Base-by-base conservation (phyloP, 2,113 vertebrate genomes). In the Chaenocephalus aceratus region DNA sequence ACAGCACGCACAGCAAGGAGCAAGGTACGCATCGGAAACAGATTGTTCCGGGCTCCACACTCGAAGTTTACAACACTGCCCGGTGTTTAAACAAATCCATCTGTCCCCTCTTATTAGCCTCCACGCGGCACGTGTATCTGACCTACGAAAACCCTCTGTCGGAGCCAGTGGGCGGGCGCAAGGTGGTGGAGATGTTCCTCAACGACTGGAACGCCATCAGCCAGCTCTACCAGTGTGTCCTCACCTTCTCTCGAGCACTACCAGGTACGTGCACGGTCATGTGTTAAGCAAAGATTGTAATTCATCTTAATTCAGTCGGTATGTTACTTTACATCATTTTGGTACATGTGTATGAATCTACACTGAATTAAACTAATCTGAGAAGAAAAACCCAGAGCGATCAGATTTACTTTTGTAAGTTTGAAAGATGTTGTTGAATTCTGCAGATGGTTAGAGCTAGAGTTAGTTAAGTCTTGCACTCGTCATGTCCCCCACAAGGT, bases 131-230 rank as follows among this genome's bases (percentile, higher is more conserved):
- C 0, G 97, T 99, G 72, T 99, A 99, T 86, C 92, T 99, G 89
- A 99, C 97, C 0, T 99, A 99, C 76, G 98, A 99, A 93, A 99
- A 97, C 90, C 96, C 97, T 13, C 91, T 99, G 44, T 98, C 97
- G 11, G 98, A 99, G 91, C 97, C 98, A 0, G 98, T 99, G 87
- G 98, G 97, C 36, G 97, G 98, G 48, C 95, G 96, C 69, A 99
- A 99, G 92, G 97, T 99, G 56, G 97, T 99, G 16, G 98, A 99
- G 93, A 98, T 98, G 96, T 99, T 99, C 84, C 97, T 99, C 1
- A 99, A 98, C 48, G 98, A 99, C 91, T 99, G 97, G 98, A 98
- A 93, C 71, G 97, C 97, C 72, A 97, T 99, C 41, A 97, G 97
- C 84, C 96, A 97, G 79, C 96, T 99, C 62, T 99, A 99, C 75